Evolutionary conservation across 2,888 invertebrate genomes (phyloP), one percentile per base, ranked within the genome.

Genomic region (Heliconius aoede): DNA sequence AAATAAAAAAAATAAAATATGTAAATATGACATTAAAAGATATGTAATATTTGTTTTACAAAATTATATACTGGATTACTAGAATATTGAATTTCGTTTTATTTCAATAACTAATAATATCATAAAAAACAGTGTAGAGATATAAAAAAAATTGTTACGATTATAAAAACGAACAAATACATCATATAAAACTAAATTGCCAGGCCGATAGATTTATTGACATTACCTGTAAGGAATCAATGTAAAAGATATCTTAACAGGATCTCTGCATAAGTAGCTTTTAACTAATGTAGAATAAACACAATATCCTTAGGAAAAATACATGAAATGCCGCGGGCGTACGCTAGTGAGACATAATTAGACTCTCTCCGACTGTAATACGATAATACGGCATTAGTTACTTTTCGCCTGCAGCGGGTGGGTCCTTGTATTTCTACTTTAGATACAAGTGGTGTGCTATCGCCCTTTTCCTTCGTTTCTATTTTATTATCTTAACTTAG

Each of bases 311-410:
- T 32, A 24, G 55, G 24, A 24, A 58, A 64, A 65, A 73, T 28
- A 32, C 18, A 18, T 1, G 24, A 36, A 26, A 28, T 30, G 73
- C 74, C 74, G 74, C 61, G 61, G 61, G 74, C 61, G 13, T 30
- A 32, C 30, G 74, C 61, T 61, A 68, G 74, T 74, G 28, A 36
- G 69, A 51, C 51, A 62, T 74, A 69, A 74, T 74, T 74, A 74
- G 74, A 69, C 74, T 32, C 32, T n/a, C 18, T 61, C 26, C 1
- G 51, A 30, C 18, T 64, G 69, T 74, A 74, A 77, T 24, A 30
- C 30, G 77, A 77, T 74, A 64, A 26, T 71, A 46, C 30, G 26
- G 58, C 40, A 28, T 71, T 73, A 55, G 68, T 64, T 65, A 74
- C 68, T 73, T 69, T 69, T 58, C 21, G 55, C 77, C 74, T 24